Percentiles rank a stretch among this genome's conserved stretches.
These are phyloP conservation scores for Toxotes lorentzi DNA, from an alignment of 2,797 vertebrate genomes.

Conservation along the genomic window DNA sequence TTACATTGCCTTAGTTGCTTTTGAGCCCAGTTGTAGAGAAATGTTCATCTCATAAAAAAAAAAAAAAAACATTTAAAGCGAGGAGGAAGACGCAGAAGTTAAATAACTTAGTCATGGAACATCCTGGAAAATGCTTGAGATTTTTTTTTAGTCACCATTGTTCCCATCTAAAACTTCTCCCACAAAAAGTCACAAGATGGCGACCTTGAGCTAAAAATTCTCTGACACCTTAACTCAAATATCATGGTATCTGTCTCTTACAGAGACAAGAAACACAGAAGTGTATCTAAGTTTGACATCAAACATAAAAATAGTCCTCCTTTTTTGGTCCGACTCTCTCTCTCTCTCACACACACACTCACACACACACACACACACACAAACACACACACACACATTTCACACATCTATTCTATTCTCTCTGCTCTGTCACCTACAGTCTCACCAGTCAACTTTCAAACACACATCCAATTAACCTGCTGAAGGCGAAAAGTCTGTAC, in stretches of 20 bases:
- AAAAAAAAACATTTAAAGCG: not conserved
- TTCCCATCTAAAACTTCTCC: not conserved
- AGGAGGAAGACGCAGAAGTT: not conserved
- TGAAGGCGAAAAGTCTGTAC: not conserved
- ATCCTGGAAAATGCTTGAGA: not conserved
- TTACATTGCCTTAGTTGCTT: not conserved
- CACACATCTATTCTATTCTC: constrained; percentile 7
- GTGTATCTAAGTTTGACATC: not conserved
- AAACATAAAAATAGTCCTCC: not conserved
- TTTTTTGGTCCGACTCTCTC: too few species aligned
- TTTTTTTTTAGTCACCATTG: not conserved
- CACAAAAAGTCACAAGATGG: constrained; percentile 62
- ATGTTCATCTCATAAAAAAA: not conserved
- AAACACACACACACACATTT: constrained; percentile 6
- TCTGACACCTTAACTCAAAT: not conserved
- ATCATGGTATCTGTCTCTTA: too few species aligned
- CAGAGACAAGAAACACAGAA: not conserved
- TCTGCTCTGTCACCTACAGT: not conserved
- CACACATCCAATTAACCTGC: constrained; percentile 15
- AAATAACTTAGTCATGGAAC: not conserved
- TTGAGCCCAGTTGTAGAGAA: not conserved
- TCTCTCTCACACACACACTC: not conserved
- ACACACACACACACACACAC: constrained; percentile 11
- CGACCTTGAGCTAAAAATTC: constrained; percentile 25
- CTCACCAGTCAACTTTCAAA: constrained; percentile 3